Evolutionary conservation across 2,113 vertebrate species (phyloP).

Genomic region (Myotis lucifugus): DNA sequence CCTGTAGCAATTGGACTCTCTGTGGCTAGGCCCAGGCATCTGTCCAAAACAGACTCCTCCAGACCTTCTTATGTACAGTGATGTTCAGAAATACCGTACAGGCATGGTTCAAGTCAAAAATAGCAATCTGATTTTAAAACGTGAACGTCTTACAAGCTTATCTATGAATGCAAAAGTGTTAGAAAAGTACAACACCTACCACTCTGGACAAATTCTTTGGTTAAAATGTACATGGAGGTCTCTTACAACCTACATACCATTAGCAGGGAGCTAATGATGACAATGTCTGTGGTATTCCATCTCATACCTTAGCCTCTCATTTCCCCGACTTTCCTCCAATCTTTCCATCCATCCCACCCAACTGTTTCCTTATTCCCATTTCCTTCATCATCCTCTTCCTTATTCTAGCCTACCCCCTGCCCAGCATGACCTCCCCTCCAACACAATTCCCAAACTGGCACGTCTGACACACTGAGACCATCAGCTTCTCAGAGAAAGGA

Average conservation of each 20-base stretch:
- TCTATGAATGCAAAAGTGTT: neutral
- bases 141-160: neutral
- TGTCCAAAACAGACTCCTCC: neutral
- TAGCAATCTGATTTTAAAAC: neutral
- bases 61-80: neutral
- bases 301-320: neutral
- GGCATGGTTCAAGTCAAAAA: neutral
- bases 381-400: neutral
- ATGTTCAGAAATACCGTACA: neutral
- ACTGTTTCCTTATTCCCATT: neutral
- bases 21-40: neutral
- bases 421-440: neutral
- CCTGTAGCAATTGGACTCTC: neutral
- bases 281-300: neutral
- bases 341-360: neutral
- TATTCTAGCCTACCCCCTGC: rapidly evolving
- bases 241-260: neutral
- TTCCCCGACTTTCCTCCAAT: neutral
- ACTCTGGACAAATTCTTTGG: neutral
- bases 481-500: neutral
- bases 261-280: neutral
- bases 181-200: neutral
- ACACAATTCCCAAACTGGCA: neutral
- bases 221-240: neutral
- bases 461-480: neutral